These are phyloP conservation scores for Turritopsis rubra DNA, from an alignment of 30 jellyfish, hydroid and myxozoan genomes.

Conservation along the genomic window DNA sequence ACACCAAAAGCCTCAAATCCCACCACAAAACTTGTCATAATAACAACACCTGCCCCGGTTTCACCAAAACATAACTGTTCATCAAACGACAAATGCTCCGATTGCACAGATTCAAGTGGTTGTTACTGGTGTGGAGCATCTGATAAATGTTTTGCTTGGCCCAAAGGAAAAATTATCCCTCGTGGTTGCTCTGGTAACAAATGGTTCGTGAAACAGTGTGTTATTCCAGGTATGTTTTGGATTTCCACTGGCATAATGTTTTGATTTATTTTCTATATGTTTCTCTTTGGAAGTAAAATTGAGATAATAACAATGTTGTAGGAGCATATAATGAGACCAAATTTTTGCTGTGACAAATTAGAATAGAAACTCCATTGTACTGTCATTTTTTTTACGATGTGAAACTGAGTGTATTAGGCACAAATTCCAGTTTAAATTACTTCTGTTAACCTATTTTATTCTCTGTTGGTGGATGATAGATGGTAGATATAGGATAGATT, in stretches of 20 bases:
- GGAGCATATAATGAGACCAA: too few species aligned
- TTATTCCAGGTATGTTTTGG: slow-evolving; percentile 64
- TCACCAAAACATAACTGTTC: slow-evolving; percentile 35
- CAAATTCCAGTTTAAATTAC: too few species aligned
- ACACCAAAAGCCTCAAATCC: too few species aligned
- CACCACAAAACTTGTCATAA: not conserved
- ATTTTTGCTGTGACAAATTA: too few species aligned
- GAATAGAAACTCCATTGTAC: too few species aligned
- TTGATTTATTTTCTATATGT: not conserved
- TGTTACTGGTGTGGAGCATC: slow-evolving; percentile 96
- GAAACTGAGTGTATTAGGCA: too few species aligned
- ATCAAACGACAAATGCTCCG: slow-evolving; percentile 31
- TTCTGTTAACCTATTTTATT: too few species aligned
- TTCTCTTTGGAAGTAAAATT: too few species aligned
- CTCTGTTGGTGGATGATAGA: too few species aligned
- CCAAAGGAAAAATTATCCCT: slow-evolving; percentile 46
- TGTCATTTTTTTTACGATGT: too few species aligned
- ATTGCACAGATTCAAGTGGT: slow-evolving; percentile 49
- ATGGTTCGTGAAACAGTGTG: slow-evolving; percentile 97
- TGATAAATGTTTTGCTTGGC: slow-evolving; percentile 57
- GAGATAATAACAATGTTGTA: too few species aligned
- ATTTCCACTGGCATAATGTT: not conserved
- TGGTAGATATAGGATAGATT: too few species aligned
- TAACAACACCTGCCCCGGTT: slow-evolving; percentile 27
- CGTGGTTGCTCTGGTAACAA: slow-evolving; percentile 63